Base-by-base conservation (phyloP, 2,797 vertebrate species). In the Crocodylus rhombifer region DNA sequence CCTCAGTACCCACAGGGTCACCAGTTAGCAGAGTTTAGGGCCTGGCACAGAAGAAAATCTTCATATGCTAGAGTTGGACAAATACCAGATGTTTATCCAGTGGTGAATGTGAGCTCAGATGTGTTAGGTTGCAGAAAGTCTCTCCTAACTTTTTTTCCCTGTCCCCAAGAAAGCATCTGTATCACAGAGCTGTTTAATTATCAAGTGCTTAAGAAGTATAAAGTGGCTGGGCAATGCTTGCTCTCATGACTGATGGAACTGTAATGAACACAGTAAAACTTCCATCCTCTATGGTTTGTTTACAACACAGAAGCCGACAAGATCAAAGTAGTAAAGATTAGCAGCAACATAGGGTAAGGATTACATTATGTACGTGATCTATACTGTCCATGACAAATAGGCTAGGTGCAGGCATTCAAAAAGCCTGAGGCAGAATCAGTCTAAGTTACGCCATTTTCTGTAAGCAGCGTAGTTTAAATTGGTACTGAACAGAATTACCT, bases 121-220 rank as follows among this genome's bases (percentile, higher is more conserved):
- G 73, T 88, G 81, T 88, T 84, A 73, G 7, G 16, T 95, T 82
- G 75, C 82, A 91, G 56, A 87, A 26, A 80, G 93, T 96, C 90
- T 93, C 56, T 63, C 62, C 21, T 80, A 79, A 7, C 85, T 87
- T 88, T 93, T 89, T 82, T 58, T 82, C 89, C 88, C 17, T 62
- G 51, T 5, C 60, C 76, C 79, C 1, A 3, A n/a, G 89, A 91
- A 96, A 92, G 33, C 67, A 78, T 4, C 67, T 57, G 0, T 88
- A 88, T 93, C 89, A 91, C 77, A 58, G 86, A 92, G 81, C 84
- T 82, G 90, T 96, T 87, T 93, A 96, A 96, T 97, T 96, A 96
- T 80, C 80, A 78, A 85, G 73, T 15, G 26, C 30, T 89, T 95
- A 92, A 95, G 94, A 94, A 97, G 91, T 14, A 87, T 74, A 87